phyloP scores from a whole-genome alignment of 2,797 vertebrate species.

The Cossypha caffra region DNA sequence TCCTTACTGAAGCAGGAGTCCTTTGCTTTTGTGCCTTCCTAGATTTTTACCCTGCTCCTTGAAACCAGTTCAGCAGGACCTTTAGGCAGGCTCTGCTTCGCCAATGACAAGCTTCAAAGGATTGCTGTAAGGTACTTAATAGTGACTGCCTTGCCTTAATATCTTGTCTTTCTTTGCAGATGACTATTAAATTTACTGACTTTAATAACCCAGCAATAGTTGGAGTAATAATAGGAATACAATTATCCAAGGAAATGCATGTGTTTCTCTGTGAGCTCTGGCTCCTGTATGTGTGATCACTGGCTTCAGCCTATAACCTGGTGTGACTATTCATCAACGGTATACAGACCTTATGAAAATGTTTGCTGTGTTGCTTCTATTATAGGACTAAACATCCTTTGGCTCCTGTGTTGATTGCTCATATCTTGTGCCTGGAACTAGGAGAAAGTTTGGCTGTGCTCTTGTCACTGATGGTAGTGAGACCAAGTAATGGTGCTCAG shows the following conservation, averaged over 20 bases:
- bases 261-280: not conserved
- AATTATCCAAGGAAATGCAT: not conserved
- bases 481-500: not conserved
- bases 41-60: not conserved
- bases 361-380: not conserved
- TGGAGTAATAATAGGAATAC: not conserved
- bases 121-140: not conserved
- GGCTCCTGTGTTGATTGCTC: not conserved
- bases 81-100: not conserved
- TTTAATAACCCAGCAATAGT: not conserved
- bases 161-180: not conserved
- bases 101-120: not conserved
- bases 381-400: not conserved
- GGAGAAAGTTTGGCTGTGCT: rapidly evolving
- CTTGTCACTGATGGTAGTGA: not conserved
- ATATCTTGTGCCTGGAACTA: not conserved
- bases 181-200: not conserved
- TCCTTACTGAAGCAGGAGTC: not conserved
- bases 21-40: not conserved
- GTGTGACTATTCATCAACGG: rapidly evolving
- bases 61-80: not conserved
- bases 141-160: not conserved
- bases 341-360: not conserved
- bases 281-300: not conserved
- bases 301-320: not conserved